These are phyloP conservation scores for Drosophila erecta DNA, from an alignment of 1,140 invertebrate species.

Conservation along the genomic window DNA sequence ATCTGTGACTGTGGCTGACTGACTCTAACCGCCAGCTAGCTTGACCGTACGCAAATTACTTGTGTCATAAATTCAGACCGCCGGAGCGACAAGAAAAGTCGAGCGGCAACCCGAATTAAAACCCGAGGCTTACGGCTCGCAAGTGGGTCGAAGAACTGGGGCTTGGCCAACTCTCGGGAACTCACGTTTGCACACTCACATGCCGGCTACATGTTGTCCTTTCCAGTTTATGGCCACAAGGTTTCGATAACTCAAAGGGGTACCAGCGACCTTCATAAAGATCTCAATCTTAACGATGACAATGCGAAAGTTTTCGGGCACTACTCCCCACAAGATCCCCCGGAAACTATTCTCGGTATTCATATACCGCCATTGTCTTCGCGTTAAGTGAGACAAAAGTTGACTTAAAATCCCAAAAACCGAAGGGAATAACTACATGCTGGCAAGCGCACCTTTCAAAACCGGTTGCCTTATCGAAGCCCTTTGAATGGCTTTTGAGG, in stretches of 20 bases:
- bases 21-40: conserved; percentile 37
- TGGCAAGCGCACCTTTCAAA: conserved; percentile 24
- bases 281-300: conserved; percentile 82
- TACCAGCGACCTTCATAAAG: conserved; percentile 78
- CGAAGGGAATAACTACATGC: conserved; percentile 27
- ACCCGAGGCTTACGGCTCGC: conserved; percentile 68
- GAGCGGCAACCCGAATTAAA: conserved; percentile 57
- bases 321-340: conserved; percentile 47
- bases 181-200: conserved; percentile 18
- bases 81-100: conserved; percentile 70
- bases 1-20: conserved; percentile 26
- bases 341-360: conserved; percentile 11
- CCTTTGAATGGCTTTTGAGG: conserved; percentile 62
- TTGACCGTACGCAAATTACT: conserved; percentile 83
- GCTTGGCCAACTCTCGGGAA: conserved; percentile 33
- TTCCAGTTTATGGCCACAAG: conserved; percentile 61
- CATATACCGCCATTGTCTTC: conserved; percentile 59
- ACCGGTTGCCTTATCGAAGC: conserved; percentile 71
- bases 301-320: conserved; percentile 67
- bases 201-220: neutral
- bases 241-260: conserved; percentile 50
- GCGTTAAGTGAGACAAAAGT: conserved; percentile 63
- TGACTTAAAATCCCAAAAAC: conserved; percentile 67
- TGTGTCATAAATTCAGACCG: conserved; percentile 76
- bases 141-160: conserved; percentile 67